Base-by-base conservation (phyloP, 2,113 vertebrate species). In the Rhabdornis inornatus region DNA sequence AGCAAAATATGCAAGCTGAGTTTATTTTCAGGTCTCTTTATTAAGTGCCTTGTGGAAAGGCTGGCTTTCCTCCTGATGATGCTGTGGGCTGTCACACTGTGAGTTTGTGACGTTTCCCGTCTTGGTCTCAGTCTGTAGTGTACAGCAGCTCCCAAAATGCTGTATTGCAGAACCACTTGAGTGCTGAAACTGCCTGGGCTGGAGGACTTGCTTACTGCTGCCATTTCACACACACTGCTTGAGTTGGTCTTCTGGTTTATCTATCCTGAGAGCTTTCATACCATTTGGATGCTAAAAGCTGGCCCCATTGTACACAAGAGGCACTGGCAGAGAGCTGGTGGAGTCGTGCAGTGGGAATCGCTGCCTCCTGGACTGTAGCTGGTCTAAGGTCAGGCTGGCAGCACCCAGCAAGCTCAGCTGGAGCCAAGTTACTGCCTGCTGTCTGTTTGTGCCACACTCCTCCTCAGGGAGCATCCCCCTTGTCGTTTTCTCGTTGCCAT, bases 271-370 rank as follows among this genome's bases (percentile, higher is more conserved):
- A 72, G 61, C 45, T 76, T 82, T 60, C 40, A 12, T 64, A 40
- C 31, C 7, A 6, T 84, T 82, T 89, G 71, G 74, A 65, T 64
- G 60, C 44, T 68, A 33, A 74, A 44, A 72, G 35, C 77, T 75
- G 83, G 35, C 80, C 60, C 1, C 6, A 6, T 57, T 3, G 7
- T 60, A 53, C 5, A 31, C 1, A 3, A 24, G 87, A 78, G 65
- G 76, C 47, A 5, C 39, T 31, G 76, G 72, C 56, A 59, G 60
- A 53, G 79, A 52, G 83, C 60, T 64, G 55, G 47, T 1, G 0
- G 52, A 53, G 63, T 2, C 0, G 0, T 24, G 37, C 47, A 15
- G 2, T 19, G 1, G 47, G 44, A 85, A 45, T 88, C 0, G 0
- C 65, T 88, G 85, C 64, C 57, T 53, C 40, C 88, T 68, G 79